A percentile compares a stretch with the other conserved stretches of the same genome.
These are phyloP conservation scores for Zaprionus capensis DNA, from an alignment of 1,140 invertebrate species.

Conservation along the genomic window DNA sequence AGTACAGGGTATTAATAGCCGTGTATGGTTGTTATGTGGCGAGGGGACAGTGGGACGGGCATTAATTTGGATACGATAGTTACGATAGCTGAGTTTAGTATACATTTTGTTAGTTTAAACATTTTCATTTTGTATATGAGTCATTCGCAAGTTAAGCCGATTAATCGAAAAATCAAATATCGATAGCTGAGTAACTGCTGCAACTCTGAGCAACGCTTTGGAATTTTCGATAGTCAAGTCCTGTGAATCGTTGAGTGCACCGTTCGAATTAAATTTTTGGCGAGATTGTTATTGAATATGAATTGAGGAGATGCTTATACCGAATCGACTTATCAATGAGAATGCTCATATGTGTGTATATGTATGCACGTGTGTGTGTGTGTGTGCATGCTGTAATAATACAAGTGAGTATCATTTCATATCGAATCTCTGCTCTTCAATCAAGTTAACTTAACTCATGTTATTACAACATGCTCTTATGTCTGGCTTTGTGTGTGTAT, in stretches of 20 bases:
- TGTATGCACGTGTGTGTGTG: conserved; percentile 42
- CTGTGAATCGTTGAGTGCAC: conserved; percentile 44
- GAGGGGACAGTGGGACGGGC: background rate
- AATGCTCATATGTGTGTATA: conserved; percentile 73
- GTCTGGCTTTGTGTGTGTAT: conserved; percentile 12
- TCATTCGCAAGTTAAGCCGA: conserved; percentile 79
- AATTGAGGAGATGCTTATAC: conserved; percentile 38
- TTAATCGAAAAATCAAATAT: conserved; percentile 42
- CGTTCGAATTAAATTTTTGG: conserved; percentile 48
- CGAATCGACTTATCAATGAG: conserved; percentile 79
- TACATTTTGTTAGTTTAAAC: conserved; percentile 11
- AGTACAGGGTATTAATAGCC: conserved; percentile 21
- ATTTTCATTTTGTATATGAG: conserved; percentile 57
- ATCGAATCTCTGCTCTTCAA: background rate
- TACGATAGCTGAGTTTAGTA: conserved; percentile 35
- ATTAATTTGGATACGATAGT: conserved; percentile 1
- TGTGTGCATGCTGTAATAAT: conserved; percentile 39
- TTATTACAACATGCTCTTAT: background rate
- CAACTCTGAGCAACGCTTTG: background rate
- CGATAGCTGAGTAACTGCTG: conserved; percentile 8
- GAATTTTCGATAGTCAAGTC: conserved; percentile 35
- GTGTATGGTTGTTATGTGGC: conserved; percentile 14
- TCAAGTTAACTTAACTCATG: background rate
- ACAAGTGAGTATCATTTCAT: conserved; percentile 16
- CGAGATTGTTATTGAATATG: conserved; percentile 40